Percentiles rank a stretch among this genome's conserved stretches.
Conservation (phyloP, 53 echinoderm and acorn worm species). For the Apostichopus leukothele region DNA sequence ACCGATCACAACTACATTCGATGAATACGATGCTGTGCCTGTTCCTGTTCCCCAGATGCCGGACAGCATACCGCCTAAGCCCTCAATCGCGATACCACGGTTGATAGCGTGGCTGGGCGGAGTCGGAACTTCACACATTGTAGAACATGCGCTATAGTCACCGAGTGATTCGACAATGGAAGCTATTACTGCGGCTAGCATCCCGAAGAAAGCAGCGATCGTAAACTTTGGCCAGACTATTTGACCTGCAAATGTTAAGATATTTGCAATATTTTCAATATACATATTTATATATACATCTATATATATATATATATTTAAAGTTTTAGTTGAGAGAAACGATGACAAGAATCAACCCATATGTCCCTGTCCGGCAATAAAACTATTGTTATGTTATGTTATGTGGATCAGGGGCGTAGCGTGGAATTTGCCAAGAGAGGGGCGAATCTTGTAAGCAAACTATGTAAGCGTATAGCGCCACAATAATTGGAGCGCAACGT, state of each 20-base stretch:
- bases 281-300: too few relatives aligned
- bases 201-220: conserved; percentile 58
- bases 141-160: conserved; percentile 79
- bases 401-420: too few relatives aligned
- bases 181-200: conserved; percentile 63
- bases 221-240: conserved; percentile 66
- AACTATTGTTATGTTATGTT: too few relatives aligned
- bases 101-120: conserved; percentile 78
- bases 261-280: too few relatives aligned
- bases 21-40: conserved; percentile 64
- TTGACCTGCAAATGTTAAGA: conserved; percentile 53
- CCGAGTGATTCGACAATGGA: conserved; percentile 80
- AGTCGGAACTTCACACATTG: conserved; percentile 62
- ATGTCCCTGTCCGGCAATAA: too few relatives aligned
- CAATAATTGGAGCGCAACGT: too few relatives aligned
- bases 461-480: too few relatives aligned
- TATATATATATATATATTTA: too few relatives aligned
- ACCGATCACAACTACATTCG: conserved; percentile 71
- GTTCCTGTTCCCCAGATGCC: conserved; percentile 60
- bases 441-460: too few relatives aligned
- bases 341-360: too few relatives aligned
- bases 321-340: too few relatives aligned
- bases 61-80: conserved; percentile 61
- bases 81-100: conserved; percentile 69
- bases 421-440: too few relatives aligned